Evolutionary conservation across 2,797 vertebrate genomes (phyloP), one percentile per base, ranked within the genome.

Genomic region (Gymnothorax reevesii): DNA sequence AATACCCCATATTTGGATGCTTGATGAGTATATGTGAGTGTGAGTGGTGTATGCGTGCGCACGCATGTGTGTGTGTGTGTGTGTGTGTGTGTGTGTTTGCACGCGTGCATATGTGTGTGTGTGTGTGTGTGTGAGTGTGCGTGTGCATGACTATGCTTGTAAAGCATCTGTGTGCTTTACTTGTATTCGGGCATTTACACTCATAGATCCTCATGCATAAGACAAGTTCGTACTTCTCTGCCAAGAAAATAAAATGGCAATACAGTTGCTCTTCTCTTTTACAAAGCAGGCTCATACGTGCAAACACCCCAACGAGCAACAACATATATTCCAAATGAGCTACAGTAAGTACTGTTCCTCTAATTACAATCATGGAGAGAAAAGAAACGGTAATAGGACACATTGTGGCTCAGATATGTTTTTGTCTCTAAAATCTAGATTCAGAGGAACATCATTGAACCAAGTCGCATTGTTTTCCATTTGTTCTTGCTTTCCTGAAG

Each of bases 151-250:
- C 33, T 42, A 42, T 42, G 33, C 13, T 20, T 66, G 10, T 84
- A 22, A 84, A 54, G 20, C 42, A 55, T 12, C 27, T 27, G 12
- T 71, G 60, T 49, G 10, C 6, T 57, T 13, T 8, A 10, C 1
- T 7, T 57, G 4, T 55, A 73, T 4, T 1, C 3, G 55, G 10
- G 12, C 7, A 62, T 82, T 57, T 73, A 73, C 69, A 82, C 66
- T 7, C 55, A 83, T 27, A 20, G 20, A 52, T 7, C 13, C 7
- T 64, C 57, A 3, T 42, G 15, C 49, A 8, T 52, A 9, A 87
- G 85, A 82, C 59, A 88, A 71, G 52, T 82, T 54, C 59, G 66
- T 52, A 86, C 86, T 66, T 77, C 71, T 84, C 69, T 20, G 77
- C 12, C 10, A 86, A 69, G 86, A 82, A 25, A 57, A 60, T 69